phyloP scores from a whole-genome alignment of 2,888 invertebrate species.

The Lochmaea capreae region DNA sequence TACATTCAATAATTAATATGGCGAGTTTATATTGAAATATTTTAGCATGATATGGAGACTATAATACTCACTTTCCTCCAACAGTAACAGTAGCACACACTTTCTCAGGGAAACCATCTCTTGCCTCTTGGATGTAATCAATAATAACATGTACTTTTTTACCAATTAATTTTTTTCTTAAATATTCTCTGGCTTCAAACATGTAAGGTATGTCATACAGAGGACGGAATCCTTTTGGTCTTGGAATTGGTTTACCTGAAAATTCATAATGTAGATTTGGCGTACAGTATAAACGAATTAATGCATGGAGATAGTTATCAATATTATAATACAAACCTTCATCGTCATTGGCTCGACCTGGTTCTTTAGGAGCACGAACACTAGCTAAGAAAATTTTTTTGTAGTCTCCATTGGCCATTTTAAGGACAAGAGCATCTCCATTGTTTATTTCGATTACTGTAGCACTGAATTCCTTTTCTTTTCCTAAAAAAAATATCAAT shows the following conservation, averaged over 20 bases:
- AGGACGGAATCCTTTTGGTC: slow-evolving; percentile 84
- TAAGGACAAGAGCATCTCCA: slow-evolving; percentile 92
- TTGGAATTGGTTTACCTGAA: slow-evolving; percentile 70
- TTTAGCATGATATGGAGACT: background rate
- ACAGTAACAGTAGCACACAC: slow-evolving; percentile 92
- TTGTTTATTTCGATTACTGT: slow-evolving; percentile 92
- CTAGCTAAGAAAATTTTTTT: slow-evolving; percentile 97
- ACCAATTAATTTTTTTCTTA: slow-evolving; percentile 94
- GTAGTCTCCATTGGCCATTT: slow-evolving; percentile 78
- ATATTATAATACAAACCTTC: slow-evolving; percentile 63
- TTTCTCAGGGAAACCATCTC: slow-evolving; percentile 94
- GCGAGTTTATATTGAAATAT: background rate
- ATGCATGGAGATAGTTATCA: background rate
- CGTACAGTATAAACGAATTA: background rate
- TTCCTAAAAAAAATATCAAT: slow-evolving; percentile 54
- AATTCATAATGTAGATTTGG: background rate
- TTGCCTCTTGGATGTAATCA: slow-evolving; percentile 96
- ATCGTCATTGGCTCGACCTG: slow-evolving; percentile 70
- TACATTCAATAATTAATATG: no score
- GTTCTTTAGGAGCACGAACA: slow-evolving; percentile 87
- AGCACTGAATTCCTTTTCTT: slow-evolving; percentile 85
- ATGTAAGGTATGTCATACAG: slow-evolving; percentile 98
- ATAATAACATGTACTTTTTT: slow-evolving; percentile 93
- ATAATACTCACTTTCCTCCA: slow-evolving; percentile 73
- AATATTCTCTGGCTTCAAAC: slow-evolving; percentile 97